Percentiles rank a stretch among this genome's conserved stretches.
These are phyloP conservation scores for Odontomyia ornata DNA, from an alignment of 2,888 invertebrate species.

Conservation along the genomic window DNA sequence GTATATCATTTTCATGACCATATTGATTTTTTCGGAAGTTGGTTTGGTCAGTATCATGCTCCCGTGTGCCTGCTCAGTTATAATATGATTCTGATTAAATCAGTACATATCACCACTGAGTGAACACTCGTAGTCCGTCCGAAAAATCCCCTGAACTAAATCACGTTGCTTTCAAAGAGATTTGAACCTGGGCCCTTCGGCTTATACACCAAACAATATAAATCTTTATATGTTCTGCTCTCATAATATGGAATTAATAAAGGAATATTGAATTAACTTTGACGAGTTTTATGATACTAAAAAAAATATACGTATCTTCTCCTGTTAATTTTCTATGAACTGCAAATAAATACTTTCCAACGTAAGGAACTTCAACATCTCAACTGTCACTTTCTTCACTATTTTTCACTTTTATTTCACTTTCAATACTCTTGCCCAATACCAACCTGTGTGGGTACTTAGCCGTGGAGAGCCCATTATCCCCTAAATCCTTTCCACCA, in stretches of 20 bases:
- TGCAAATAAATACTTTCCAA: conserved; percentile 72
- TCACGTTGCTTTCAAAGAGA: too few relatives aligned
- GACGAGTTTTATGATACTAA: conserved; percentile 82
- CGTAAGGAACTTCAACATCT: background rate
- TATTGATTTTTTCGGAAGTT: too few relatives aligned
- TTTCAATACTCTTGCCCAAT: conserved; percentile 15
- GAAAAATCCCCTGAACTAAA: too few relatives aligned
- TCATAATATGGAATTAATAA: conserved; percentile 76
- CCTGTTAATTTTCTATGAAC: conserved; percentile 87
- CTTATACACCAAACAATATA: conserved; percentile 86
- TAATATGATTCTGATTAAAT: too few relatives aligned
- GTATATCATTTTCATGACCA: too few relatives aligned
- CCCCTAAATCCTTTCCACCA: background rate
- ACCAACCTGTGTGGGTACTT: conserved; percentile 19
- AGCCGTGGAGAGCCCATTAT: background rate
- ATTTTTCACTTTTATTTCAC: background rate
- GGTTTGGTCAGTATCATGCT: too few relatives aligned
- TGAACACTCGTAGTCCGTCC: too few relatives aligned
- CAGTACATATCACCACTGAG: too few relatives aligned
- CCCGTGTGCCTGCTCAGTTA: too few relatives aligned
- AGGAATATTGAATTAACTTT: conserved; percentile 85
- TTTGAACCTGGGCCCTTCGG: too few relatives aligned
- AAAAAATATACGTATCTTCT: conserved; percentile 87
- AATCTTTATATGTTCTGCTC: conserved; percentile 74
- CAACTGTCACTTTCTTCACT: background rate